Evolutionary conservation across 2,113 vertebrate genomes (phyloP).

Genomic region (Cromileptes altivelis): DNA sequence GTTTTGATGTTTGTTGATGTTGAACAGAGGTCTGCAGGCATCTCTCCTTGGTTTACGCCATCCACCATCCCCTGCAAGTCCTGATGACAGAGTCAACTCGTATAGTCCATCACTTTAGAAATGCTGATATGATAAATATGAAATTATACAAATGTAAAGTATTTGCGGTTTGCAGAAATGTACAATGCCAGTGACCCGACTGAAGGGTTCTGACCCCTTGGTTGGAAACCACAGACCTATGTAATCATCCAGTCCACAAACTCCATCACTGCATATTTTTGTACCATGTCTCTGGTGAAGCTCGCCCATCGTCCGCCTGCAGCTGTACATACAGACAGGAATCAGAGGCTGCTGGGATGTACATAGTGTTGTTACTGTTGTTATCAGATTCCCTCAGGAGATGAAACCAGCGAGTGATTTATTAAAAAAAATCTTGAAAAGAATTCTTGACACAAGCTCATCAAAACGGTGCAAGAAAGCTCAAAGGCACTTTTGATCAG

Average conservation of each 20-base stretch:
- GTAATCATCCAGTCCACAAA: too few relatives aligned
- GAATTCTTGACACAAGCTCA: conserved; percentile 43
- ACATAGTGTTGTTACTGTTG: conserved; percentile 1
- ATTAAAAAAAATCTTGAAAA: conserved; percentile 8
- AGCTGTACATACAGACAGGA: conserved; percentile 1
- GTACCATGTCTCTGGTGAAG: background rate
- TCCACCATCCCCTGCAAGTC: too few relatives aligned
- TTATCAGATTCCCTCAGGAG: conserved; percentile 48
- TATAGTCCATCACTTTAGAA: too few relatives aligned
- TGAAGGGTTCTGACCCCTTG: background rate
- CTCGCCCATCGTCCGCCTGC: background rate
- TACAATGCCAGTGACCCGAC: background rate
- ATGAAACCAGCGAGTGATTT: background rate
- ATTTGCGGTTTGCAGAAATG: too few relatives aligned
- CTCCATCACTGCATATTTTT: background rate
- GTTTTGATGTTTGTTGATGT: too few relatives aligned
- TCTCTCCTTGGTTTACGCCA: too few relatives aligned
- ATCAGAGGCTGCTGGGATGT: conserved; percentile 8
- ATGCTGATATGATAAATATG: too few relatives aligned
- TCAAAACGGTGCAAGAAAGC: conserved; percentile 34
- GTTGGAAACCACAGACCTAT: too few relatives aligned
- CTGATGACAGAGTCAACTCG: too few relatives aligned
- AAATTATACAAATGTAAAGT: too few relatives aligned
- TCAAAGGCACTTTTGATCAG: conserved; percentile 61
- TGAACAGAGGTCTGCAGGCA: too few relatives aligned